Evolutionary conservation across 2,888 invertebrate genomes (phyloP), one percentile per base, ranked within the genome.

Genomic region (Nymphalis c-album): DNA sequence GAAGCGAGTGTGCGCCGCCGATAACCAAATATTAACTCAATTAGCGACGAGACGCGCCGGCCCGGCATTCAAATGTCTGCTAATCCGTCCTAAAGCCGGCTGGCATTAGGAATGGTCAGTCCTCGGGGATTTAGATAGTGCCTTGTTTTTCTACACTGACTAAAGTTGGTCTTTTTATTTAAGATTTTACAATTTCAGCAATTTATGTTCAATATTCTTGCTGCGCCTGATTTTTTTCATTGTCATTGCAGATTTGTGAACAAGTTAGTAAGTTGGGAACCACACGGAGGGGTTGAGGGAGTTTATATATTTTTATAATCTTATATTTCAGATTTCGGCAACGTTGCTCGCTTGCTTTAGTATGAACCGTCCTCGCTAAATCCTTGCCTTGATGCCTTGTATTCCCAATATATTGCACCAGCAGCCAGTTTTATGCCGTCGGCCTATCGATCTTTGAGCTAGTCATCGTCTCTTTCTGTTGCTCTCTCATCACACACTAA

Each of bases 1-100:
- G 80, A 77, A 80, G 82, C 78, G 90, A 85, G 87, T 92, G 92
- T 83, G 86, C 86, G 84, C 78, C 78, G 79, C 88, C 89, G 93
- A 93, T 93, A 93, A 91, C 92, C 92, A 92, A 92, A 92, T 92
- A 92, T 92, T 91, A 92, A 91, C 90, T 92, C 91, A 92, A 92
- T 93, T 93, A 93, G 92, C 84, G 81, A 80, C 78, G 83, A 86
- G 87, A 84, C 82, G 84, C 75, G 83, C 71, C 78, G 77, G 76
- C 77, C 77, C 78, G 79, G 85, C 85, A 88, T 90, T 89, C 87
- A 87, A 88, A 90, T 86, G 86, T 83, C 84, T 87, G 82, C 79
- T 90, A 88, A 90, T 88, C 87, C 84, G 76, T 74, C 74, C 76
- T 72, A 75, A 75, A 76, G 74, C 76, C 71, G 72, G 67, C 70